These are phyloP conservation scores for Glomeris marginata DNA, from an alignment of 2,888 invertebrate genomes.

Conservation along the genomic window DNA sequence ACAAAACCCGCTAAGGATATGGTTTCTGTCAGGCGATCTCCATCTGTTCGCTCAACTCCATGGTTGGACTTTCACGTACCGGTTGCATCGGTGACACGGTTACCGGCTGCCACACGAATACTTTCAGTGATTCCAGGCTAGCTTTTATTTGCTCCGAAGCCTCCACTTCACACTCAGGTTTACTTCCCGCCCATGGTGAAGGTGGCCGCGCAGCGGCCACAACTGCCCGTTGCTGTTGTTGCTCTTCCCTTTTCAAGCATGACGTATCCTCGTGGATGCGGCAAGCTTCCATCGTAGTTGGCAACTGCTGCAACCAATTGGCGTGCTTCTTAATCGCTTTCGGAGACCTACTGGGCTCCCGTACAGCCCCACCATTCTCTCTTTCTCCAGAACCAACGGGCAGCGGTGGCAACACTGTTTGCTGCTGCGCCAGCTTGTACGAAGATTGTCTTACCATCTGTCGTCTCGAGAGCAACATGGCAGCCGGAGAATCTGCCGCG, in stretches of 20 bases:
- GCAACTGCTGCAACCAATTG: slow-evolving; percentile 43
- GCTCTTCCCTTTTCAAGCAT: too few relatives aligned
- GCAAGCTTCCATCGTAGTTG: slow-evolving; percentile 39
- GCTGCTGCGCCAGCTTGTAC: slow-evolving; percentile 74
- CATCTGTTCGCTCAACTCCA: slow-evolving; percentile 14
- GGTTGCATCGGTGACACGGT: slow-evolving; percentile 10
- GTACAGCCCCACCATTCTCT: too few relatives aligned
- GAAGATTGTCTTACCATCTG: slow-evolving; percentile 73
- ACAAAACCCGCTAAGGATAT: neutral
- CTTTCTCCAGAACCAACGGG: slow-evolving; percentile 31
- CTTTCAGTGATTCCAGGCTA: neutral
- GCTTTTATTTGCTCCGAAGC: neutral
- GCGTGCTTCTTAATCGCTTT: neutral
- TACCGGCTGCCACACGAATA: slow-evolving; percentile 7
- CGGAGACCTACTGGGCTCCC: too few relatives aligned
- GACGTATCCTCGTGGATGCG: slow-evolving; percentile 30
- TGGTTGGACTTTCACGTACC: slow-evolving; percentile 10
- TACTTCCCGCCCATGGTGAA: neutral
- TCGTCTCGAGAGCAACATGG: slow-evolving; percentile 27
- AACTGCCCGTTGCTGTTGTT: neutral
- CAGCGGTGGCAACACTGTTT: slow-evolving; percentile 59
- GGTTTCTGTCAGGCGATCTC: slow-evolving; percentile 1
- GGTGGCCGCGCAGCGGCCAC: neutral
- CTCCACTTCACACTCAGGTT: neutral
- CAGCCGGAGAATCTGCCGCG: too few relatives aligned